phyloP scores from a whole-genome alignment of 2,888 invertebrate genomes.

The Troilus luridus region DNA sequence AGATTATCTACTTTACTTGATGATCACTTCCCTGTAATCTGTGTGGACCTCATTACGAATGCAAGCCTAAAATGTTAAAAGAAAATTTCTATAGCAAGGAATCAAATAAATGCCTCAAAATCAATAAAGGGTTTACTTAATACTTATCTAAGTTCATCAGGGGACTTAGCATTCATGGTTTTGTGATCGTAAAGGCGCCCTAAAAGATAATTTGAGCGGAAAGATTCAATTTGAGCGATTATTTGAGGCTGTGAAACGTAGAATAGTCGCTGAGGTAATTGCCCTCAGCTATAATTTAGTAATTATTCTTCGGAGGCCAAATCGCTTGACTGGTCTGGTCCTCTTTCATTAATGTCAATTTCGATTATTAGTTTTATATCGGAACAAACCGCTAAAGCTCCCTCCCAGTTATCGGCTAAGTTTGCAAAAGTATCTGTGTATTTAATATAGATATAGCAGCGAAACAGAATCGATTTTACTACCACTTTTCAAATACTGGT shows the following conservation, averaged over 20 bases:
- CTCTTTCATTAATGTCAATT: not conserved
- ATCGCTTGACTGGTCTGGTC: not conserved
- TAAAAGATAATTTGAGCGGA: not conserved
- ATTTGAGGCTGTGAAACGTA: not conserved
- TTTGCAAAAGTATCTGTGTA: not conserved
- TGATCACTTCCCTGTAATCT: too few relatives aligned
- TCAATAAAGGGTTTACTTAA: too few relatives aligned
- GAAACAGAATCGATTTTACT: too few relatives aligned
- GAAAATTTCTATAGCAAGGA: too few relatives aligned
- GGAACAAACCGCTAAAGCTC: not conserved
- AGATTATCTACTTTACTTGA: too few relatives aligned
- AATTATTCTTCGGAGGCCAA: not conserved
- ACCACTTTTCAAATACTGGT: too few relatives aligned
- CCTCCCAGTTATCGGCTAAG: not conserved
- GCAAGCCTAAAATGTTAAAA: too few relatives aligned
- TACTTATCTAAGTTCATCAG: too few relatives aligned
- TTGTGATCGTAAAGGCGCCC: not conserved
- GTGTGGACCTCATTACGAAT: too few relatives aligned
- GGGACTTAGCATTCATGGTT: not conserved
- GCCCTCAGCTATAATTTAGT: not conserved
- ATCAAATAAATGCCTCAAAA: too few relatives aligned
- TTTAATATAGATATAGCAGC: too few relatives aligned
- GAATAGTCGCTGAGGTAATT: not conserved
- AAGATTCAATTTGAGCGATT: not conserved
- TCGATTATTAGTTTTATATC: not conserved